phyloP scores from a whole-genome alignment of 1,140 invertebrate genomes.

The Euschistus heros region DNA sequence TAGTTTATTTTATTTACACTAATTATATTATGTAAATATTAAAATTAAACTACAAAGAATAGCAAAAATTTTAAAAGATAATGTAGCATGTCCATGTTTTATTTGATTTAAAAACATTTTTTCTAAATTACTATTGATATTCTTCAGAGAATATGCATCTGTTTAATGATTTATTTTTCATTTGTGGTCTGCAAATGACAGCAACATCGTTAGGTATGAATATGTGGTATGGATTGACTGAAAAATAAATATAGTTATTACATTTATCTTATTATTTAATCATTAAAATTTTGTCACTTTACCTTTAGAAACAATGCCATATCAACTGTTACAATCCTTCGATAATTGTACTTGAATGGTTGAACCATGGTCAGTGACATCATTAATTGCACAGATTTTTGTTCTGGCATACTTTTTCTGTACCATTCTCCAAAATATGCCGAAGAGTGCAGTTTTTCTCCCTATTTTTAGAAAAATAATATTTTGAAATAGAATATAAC shows the following conservation, averaged over 20 bases:
- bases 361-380: background rate
- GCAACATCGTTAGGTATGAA: slow-evolving; percentile 3
- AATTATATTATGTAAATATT: too few species aligned
- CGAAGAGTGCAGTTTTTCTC: slow-evolving; percentile 6
- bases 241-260: background rate
- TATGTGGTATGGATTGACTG: slow-evolving; percentile 1
- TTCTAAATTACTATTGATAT: background rate
- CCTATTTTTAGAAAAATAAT: background rate
- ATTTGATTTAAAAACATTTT: too few species aligned
- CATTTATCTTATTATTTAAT: background rate
- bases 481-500: too few species aligned
- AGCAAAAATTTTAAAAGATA: too few species aligned
- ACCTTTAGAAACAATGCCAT: slow-evolving; percentile 6
- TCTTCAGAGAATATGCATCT: background rate
- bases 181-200: background rate
- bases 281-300: background rate
- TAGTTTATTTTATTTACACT: too few species aligned
- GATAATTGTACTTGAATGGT: slow-evolving; percentile 9
- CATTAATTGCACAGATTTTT: slow-evolving; percentile 1
- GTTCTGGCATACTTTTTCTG: background rate
- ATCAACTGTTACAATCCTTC: background rate
- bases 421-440: slow-evolving; percentile 6
- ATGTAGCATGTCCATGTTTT: too few species aligned
- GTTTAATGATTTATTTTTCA: background rate
- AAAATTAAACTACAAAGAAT: too few species aligned